Evolutionary conservation across 2,113 vertebrate genomes (phyloP), one percentile per base, ranked within the genome.

Genomic region (Scomber japonicus): DNA sequence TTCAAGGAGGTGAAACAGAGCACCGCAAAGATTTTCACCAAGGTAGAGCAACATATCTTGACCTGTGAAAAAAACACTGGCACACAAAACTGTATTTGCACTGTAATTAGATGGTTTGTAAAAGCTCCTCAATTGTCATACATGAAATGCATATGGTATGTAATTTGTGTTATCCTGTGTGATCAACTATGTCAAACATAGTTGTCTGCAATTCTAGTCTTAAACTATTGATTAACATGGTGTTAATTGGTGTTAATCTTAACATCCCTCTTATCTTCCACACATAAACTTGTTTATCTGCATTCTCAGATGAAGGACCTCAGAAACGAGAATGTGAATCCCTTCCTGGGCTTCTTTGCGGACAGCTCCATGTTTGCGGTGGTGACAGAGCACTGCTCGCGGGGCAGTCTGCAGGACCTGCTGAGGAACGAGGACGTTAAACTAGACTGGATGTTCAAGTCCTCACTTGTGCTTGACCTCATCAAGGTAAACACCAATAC

Each of bases 361-460:
- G 96, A 98, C 91, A 94, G 85, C 27, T 95, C 93, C 66, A 94
- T 97, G 86, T 97, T 96, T 90, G 96, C 96, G 0, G 92, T 97
- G 49, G 97, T 97, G 88, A 97, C 95, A 0, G 97, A 98, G 86
- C 96, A 98, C 89, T 97, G 97, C 88, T 97, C 96, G 3, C 87
- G 96, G 40, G 97, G 97, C 65, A 99, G 97, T 75, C 93, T 98
- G 73, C 96, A 98, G 78, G 97, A 98, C 90, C 95, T 98, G 81
- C 92, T 99, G 65, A 95, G 86, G 71, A 97, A 97, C 0, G 94
- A 96, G 15, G 96, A 98, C 11, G 95, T 98, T 60, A 99, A 98
- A 85, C 88, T 98, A 56, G 96, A 98, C 88, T 98, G 97, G 97
- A 97, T 98, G 96, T 98, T 99, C 91, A 99, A 98, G 78, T 98